These are phyloP conservation scores for Pogonocherus hispidulus DNA, from an alignment of 2,888 invertebrate genomes.

Conservation along the genomic window DNA sequence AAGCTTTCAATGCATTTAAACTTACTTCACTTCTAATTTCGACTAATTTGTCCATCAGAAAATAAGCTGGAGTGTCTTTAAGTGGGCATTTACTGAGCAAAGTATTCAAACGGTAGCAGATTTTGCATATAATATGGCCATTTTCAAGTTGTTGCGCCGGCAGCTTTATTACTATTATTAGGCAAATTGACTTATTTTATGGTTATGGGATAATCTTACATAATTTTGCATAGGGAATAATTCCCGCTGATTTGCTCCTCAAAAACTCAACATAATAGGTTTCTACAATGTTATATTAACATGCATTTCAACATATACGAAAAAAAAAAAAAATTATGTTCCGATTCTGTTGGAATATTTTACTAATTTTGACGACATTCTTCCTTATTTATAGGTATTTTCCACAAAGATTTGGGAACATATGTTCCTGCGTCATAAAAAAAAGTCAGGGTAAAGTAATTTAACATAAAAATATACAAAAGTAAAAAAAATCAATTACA, in stretches of 20 bases:
- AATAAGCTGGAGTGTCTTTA: constrained; percentile 25
- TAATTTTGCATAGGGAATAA: constrained; percentile 49
- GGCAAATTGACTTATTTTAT: constrained; percentile 55
- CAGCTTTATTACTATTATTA: constrained; percentile 58
- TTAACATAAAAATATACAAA: no score
- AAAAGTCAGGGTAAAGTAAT: no score
- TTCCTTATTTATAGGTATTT: no score
- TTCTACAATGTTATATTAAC: no score
- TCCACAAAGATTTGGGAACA: no score
- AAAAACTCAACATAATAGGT: not conserved
- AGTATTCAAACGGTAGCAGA: constrained; percentile 38
- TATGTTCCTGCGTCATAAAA: no score
- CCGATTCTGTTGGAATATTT: no score
- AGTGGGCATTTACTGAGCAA: constrained; percentile 32
- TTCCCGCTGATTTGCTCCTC: constrained; percentile 39
- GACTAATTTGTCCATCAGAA: constrained; percentile 28
- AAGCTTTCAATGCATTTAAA: not conserved
- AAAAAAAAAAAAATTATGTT: no score
- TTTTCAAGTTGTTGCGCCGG: constrained; percentile 54
- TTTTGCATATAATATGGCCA: constrained; percentile 47
- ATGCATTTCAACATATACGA: no score
- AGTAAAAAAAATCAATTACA: no score
- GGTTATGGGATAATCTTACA: constrained; percentile 47
- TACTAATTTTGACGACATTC: no score
- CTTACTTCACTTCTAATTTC: not conserved